Percentiles rank a stretch among this genome's conserved stretches.
These are phyloP conservation scores for Selenia dentaria DNA, from an alignment of 2,888 invertebrate species.

Conservation along the genomic window DNA sequence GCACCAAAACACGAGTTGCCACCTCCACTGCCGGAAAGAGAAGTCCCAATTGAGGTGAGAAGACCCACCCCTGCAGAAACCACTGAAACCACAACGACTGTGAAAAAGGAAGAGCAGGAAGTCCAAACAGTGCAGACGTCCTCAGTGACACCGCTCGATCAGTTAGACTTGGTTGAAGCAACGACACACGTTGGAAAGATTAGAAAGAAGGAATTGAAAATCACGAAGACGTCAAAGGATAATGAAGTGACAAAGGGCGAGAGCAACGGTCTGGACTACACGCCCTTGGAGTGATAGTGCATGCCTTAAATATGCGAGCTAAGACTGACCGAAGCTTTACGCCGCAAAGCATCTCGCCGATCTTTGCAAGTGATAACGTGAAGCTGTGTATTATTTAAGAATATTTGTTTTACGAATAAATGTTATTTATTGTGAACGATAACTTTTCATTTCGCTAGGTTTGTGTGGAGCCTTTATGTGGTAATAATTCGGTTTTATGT, in stretches of 20 bases:
- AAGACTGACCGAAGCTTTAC: slow-evolving; percentile 66
- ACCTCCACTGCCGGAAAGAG: slow-evolving; percentile 68
- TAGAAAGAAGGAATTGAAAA: slow-evolving; percentile 76
- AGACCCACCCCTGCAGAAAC: slow-evolving; percentile 40
- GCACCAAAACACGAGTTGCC: slow-evolving; percentile 73
- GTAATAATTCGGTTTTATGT: slow-evolving; percentile 46
- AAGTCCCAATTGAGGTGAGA: slow-evolving; percentile 67
- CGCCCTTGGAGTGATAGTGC: slow-evolving; percentile 49
- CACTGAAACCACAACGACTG: slow-evolving; percentile 31
- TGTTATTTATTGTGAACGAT: slow-evolving; percentile 65
- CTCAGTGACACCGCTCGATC: slow-evolving; percentile 51
- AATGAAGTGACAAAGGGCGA: slow-evolving; percentile 75
- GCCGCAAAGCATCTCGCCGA: slow-evolving; percentile 17
- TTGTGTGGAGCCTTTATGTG: slow-evolving; percentile 32
- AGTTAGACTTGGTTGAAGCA: slow-evolving; percentile 60
- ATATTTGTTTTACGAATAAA: slow-evolving; percentile 67
- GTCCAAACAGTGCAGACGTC: slow-evolving; percentile 35
- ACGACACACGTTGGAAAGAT: slow-evolving; percentile 74
- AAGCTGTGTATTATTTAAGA: slow-evolving; percentile 29
- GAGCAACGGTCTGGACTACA: slow-evolving; percentile 65
- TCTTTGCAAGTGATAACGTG: slow-evolving; percentile 21
- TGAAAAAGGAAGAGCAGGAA: slow-evolving; percentile 35
- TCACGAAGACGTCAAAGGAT: slow-evolving; percentile 64
- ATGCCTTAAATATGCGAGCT: slow-evolving; percentile 35
- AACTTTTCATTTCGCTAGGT: slow-evolving; percentile 44